phyloP scores from a whole-genome alignment of 2,113 vertebrate genomes.

The Galeopterus variegatus region DNA sequence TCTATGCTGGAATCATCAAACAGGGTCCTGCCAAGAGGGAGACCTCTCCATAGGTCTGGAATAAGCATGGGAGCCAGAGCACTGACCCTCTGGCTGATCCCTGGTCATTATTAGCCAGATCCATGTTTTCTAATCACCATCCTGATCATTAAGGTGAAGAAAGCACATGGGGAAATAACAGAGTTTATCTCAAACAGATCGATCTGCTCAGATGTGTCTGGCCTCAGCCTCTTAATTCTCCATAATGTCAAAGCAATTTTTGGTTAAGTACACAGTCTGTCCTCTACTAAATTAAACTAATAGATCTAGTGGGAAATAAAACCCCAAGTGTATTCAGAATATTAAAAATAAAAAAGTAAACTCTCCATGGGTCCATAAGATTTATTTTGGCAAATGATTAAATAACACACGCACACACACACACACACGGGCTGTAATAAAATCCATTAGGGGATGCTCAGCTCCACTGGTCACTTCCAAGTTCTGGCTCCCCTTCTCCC shows the following conservation, averaged over 20 bases:
- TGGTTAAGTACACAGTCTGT: slow-evolving; percentile 81
- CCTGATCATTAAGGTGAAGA: neutral
- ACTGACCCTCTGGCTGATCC: neutral
- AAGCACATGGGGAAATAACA: neutral
- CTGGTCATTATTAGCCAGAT: neutral
- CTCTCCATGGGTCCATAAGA: slow-evolving; percentile 55
- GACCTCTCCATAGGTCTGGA: neutral
- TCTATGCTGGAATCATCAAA: neutral
- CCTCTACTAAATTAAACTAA: slow-evolving; percentile 84
- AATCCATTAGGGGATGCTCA: neutral
- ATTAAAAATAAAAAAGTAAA: slow-evolving; percentile 80
- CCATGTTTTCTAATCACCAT: slow-evolving; percentile 30
- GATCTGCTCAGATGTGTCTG: slow-evolving; percentile 64
- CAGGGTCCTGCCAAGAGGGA: neutral
- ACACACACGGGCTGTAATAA: neutral
- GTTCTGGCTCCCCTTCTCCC: neutral
- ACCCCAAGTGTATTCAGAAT: slow-evolving; percentile 68
- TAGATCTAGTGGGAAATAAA: slow-evolving; percentile 83
- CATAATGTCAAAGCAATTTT: slow-evolving; percentile 83
- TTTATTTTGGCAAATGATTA: slow-evolving; percentile 72
- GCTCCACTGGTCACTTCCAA: neutral
- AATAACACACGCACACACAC: neutral
- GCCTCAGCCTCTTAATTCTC: slow-evolving; percentile 78
- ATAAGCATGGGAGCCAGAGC: neutral
- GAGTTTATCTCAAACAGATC: slow-evolving; percentile 71